A percentile compares a stretch with the other conserved stretches of the same genome.
These are phyloP conservation scores for Drosophila micromelanica DNA, from an alignment of 1,140 invertebrate genomes.

Conservation along the genomic window DNA sequence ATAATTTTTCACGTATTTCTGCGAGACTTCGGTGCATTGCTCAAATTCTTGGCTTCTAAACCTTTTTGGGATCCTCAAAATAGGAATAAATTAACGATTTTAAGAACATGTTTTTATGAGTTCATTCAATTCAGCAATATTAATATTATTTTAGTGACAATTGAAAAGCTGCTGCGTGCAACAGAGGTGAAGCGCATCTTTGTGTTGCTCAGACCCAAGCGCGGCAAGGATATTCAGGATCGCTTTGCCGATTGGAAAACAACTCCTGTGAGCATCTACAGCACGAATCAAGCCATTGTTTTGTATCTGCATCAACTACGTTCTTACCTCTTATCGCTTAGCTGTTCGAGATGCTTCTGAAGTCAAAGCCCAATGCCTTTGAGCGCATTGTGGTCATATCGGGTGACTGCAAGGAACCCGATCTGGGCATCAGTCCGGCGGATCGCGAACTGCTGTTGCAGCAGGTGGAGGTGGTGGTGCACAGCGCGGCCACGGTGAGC, in stretches of 20 bases:
- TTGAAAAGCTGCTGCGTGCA: constrained; percentile 93
- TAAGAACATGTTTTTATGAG: no score
- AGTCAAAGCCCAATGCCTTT: constrained; percentile 32
- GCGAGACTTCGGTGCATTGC: no score
- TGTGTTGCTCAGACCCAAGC: constrained; percentile 90
- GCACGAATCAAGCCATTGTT: no score
- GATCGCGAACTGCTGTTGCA: constrained; percentile 83
- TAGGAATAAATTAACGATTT: no score
- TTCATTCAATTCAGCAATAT: neutral
- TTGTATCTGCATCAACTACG: no score
- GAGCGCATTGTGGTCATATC: constrained; percentile 82
- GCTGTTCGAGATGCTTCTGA: neutral
- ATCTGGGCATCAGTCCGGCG: constrained; percentile 88
- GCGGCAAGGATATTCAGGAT: constrained; percentile 88
- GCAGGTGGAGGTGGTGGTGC: constrained; percentile 90
- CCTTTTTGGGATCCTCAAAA: neutral
- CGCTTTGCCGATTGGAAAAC: constrained; percentile 84
- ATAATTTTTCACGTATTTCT: no score
- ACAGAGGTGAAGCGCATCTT: constrained; percentile 89
- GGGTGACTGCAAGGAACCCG: constrained; percentile 86
- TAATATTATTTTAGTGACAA: constrained; percentile 85
- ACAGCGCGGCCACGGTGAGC: constrained; percentile 92
- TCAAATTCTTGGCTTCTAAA: no score
- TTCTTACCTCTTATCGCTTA: no score
- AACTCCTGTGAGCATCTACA: no score